Conservation (phyloP, 2,113 vertebrate species). For the Anolis carolinensis region DNA sequence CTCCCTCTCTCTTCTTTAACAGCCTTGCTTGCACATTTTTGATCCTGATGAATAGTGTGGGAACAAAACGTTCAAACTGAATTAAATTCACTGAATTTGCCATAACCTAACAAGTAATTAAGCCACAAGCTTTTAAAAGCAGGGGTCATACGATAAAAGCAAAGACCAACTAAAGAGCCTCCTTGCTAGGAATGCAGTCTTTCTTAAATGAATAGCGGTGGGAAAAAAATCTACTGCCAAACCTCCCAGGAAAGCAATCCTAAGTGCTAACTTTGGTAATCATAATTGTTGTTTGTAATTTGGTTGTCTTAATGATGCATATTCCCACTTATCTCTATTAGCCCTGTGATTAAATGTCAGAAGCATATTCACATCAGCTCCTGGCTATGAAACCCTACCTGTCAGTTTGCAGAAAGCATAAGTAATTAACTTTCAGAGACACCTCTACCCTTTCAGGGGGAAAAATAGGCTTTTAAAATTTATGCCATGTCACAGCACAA, state of each 20-base stretch:
- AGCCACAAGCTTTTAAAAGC: slow-evolving; percentile 47
- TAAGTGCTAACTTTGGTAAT: slow-evolving; percentile 38
- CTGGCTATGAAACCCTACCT: slow-evolving; percentile 54
- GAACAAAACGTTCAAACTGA: neutral
- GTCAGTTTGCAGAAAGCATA: slow-evolving; percentile 57
- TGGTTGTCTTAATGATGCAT: slow-evolving; percentile 49
- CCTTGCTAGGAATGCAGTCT: neutral
- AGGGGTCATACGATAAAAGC: slow-evolving; percentile 59
- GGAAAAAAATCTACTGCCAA: slow-evolving; percentile 16
- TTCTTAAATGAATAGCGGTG: neutral
- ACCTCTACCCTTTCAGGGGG: slow-evolving; percentile 19
- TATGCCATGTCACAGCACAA: slow-evolving; percentile 33
- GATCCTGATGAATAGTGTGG: neutral
- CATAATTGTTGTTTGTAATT: slow-evolving; percentile 54
- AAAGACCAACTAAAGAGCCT: slow-evolving; percentile 47
- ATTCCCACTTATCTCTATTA: slow-evolving; percentile 54
- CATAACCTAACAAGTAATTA: slow-evolving; percentile 36
- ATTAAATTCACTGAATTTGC: neutral
- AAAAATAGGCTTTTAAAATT: slow-evolving; percentile 60
- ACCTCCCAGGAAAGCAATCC: slow-evolving; percentile 45
- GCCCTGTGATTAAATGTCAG: slow-evolving; percentile 55
- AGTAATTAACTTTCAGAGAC: slow-evolving; percentile 60
- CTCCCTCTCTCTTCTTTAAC: neutral
- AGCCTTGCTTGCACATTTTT: neutral
- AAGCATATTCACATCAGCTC: slow-evolving; percentile 29